phyloP scores from a whole-genome alignment of 2,113 vertebrate genomes.

The Probosciger aterrimus region DNA sequence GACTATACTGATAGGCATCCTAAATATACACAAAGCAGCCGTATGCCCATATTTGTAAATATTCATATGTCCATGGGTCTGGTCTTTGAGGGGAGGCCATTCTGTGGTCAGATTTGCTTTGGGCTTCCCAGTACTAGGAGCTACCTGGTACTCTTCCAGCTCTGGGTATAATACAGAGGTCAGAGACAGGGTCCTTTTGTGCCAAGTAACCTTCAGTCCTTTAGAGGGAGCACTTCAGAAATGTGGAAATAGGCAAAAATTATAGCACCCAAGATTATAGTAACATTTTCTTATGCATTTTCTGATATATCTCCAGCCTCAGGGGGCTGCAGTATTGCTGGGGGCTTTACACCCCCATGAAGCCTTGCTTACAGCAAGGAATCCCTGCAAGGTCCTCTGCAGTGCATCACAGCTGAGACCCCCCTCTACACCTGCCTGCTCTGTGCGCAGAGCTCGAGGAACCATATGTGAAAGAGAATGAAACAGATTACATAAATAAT shows the following conservation, averaged over 20 bases:
- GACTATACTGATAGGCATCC: not conserved
- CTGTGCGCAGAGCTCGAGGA: accelerated
- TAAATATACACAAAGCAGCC: not conserved
- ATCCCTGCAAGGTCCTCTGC: not conserved
- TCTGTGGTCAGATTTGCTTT: not conserved
- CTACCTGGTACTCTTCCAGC: not conserved
- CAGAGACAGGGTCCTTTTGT: not conserved
- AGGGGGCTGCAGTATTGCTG: not conserved
- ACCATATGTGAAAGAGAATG: not conserved
- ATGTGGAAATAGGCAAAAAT: not conserved
- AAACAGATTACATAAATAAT: not conserved
- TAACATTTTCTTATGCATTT: not conserved
- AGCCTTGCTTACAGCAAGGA: not conserved
- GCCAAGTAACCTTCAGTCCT: not conserved
- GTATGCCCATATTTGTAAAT: not conserved
- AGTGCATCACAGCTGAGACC: not conserved
- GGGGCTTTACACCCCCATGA: not conserved
- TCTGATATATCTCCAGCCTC: not conserved
- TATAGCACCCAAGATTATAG: not conserved
- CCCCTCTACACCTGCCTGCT: not conserved
- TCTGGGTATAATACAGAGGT: not conserved
- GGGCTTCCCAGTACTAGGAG: not conserved
- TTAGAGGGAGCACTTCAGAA: not conserved
- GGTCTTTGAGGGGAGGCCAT: not conserved
- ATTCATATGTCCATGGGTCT: accelerated